Evolutionary conservation across 2,797 vertebrate species (phyloP).

Genomic region (Phylloscopus collybita): DNA sequence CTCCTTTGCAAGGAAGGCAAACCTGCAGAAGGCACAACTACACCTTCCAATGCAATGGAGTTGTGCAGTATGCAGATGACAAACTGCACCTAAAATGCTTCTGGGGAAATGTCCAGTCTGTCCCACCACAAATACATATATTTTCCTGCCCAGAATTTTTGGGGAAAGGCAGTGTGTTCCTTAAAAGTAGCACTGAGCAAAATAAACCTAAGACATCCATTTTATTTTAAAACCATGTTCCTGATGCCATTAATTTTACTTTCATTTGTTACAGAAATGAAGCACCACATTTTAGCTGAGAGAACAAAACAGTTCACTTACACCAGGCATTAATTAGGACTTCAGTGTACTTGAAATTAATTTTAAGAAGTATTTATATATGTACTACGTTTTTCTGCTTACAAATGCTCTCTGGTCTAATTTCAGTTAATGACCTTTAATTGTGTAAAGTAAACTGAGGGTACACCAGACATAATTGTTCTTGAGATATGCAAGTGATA

Average conservation of each 20-base stretch:
- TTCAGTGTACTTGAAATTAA: constrained; percentile 18
- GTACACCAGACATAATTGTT: neutral
- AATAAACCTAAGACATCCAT: neutral
- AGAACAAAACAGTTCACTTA: constrained; percentile 14
- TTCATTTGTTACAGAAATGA: constrained; percentile 2
- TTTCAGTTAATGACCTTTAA: constrained; percentile 39
- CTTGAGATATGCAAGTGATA: neutral
- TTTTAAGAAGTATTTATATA: constrained; percentile 45
- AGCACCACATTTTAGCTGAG: constrained; percentile 24
- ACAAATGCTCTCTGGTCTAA: neutral
- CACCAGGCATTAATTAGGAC: constrained; percentile 49
- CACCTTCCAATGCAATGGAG: neutral
- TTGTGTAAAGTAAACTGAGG: constrained; percentile 17
- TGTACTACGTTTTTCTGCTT: constrained; percentile 32
- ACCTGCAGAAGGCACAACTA: neutral
- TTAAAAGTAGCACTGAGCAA: neutral
- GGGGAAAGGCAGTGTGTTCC: neutral
- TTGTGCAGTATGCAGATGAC: neutral
- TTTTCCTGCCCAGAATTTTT: neutral
- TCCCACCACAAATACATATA: neutral
- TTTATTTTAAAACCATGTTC: constrained; percentile 13
- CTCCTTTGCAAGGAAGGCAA: neutral
- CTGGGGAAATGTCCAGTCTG: neutral
- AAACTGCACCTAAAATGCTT: neutral
- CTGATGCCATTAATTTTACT: constrained; percentile 26